Percentiles rank a stretch among this genome's conserved stretches.
Evolutionary conservation across 2,797 vertebrate genomes (phyloP).

Genomic region (Anguilla anguilla): DNA sequence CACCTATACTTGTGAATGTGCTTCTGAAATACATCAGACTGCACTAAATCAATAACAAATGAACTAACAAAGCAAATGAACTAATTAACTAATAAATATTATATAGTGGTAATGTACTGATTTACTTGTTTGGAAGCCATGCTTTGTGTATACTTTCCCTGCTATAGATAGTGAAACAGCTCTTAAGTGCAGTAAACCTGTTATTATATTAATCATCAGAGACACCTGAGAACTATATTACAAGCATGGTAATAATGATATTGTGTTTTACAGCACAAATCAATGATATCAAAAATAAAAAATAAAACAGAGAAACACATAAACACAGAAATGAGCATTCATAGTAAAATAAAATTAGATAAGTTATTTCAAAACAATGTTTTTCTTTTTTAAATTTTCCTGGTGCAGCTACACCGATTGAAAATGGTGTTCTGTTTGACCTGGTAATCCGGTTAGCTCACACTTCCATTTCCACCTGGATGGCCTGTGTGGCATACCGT

Average conservation of each 20-base stretch:
- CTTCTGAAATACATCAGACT: not conserved
- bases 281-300: not conserved
- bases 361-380: too few relatives aligned
- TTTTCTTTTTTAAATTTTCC: not conserved
- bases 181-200: not conserved
- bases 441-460: not conserved
- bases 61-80: too few relatives aligned
- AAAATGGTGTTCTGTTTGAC: not conserved
- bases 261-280: not conserved
- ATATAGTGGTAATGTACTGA: not conserved
- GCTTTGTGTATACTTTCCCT: not conserved
- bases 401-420: not conserved
- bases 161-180: not conserved
- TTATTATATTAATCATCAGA: not conserved
- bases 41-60: not conserved
- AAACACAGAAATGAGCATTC: not conserved
- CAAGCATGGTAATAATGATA: not conserved
- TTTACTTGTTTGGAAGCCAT: not conserved
- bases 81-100: not conserved
- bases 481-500: not conserved
- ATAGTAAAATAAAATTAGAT: not conserved
- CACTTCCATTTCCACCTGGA: not conserved
- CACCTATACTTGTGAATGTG: not conserved
- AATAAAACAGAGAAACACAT: not conserved
- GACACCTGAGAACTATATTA: not conserved